Base-by-base conservation (phyloP, 1,140 invertebrate genomes). In the Lordiphosa mommai region DNA sequence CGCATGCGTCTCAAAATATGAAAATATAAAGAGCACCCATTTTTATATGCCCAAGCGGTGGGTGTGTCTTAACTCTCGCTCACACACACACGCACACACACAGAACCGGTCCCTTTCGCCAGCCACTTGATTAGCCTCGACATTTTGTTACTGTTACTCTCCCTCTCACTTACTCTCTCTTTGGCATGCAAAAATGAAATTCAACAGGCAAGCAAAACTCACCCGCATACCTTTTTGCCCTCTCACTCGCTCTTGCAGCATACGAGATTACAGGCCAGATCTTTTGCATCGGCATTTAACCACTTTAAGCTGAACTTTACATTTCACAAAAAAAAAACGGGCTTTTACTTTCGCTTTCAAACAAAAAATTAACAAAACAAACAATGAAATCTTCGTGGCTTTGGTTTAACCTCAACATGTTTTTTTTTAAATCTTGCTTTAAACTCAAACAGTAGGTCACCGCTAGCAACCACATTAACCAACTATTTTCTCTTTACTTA, bases 91-190 rank as follows among this genome's bases (percentile, higher is more conserved):
- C 1, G 12, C 37, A 44, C 50, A 47, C 44, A 55, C 49, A 55
- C 49, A 51, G 61, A 70, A 70, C 66, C 56, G 66, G 64, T 55
- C 61, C 23, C 23, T 27, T 27, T 27, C 23, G 23, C 23, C 23
- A 27, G 23, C 23, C 23, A 63, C 61, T 79, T 72, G 70, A 86
- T 86, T 86, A 86, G 74, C 80, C 80, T 86, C 51, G 68, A 66
- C 72, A 68, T 72, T 79, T 72, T 67, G 71, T 67, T 69, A 68
- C 67, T 61, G 57, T 72, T 77, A 36, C 51, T 16, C 32, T 33
- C 36, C 36, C n/a, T 38, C 13, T 23, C 29, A 40, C 40, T 44
- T 20, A 40, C 51, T 34, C 37, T 49, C 43, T 33, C 46, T 34
- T 34, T 20, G 30, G 9, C 7, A 32, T 46, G 32, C 38, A 61